Percentiles rank a stretch among this genome's conserved stretches.
Evolutionary conservation across 2,888 invertebrate genomes (phyloP).

Genomic region (Heliconius cydno): DNA sequence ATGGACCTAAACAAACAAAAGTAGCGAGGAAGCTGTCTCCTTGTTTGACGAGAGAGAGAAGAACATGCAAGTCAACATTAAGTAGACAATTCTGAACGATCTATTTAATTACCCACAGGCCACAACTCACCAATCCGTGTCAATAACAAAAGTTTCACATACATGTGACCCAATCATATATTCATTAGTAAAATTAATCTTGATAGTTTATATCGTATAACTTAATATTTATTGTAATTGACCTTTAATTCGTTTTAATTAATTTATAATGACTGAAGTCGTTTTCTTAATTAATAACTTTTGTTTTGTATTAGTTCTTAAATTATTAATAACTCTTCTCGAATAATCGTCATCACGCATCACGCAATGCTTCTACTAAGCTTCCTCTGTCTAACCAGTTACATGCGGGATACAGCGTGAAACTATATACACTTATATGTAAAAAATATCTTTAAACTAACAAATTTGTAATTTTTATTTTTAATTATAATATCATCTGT

Average conservation of each 20-base stretch:
- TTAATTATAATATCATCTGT: not conserved
- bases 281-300: conserved; percentile 6
- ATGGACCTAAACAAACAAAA: conserved; percentile 82
- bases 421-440: too few relatives aligned
- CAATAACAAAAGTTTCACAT: conserved; percentile 32
- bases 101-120: conserved; percentile 33
- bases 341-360: too few relatives aligned
- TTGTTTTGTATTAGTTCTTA: not conserved
- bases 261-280: not conserved
- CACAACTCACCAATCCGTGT: conserved; percentile 39
- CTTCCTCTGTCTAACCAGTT: too few relatives aligned
- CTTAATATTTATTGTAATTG: conserved; percentile 17
- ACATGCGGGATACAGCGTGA: too few relatives aligned
- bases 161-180: conserved; percentile 25
- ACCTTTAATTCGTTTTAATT: not conserved
- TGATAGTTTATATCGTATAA: conserved; percentile 14
- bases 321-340: not conserved
- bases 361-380: too few relatives aligned
- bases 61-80: conserved; percentile 78
- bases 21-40: conserved; percentile 82
- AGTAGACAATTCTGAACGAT: conserved; percentile 50
- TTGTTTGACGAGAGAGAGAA: conserved; percentile 73
- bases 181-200: conserved; percentile 27
- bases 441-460: too few relatives aligned
- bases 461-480: too few relatives aligned